Conservation (phyloP, 2,113 vertebrate genomes). For the human (Homo sapiens) region GRCh38 chr16:65851001-65851500, state of each 20-base stretch:
- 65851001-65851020: neutral
- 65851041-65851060: neutral
- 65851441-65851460: neutral
- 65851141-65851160: neutral
- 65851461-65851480: conserved; percentile 17
- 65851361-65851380: neutral
- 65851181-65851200: neutral
- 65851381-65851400: conserved; percentile 16
- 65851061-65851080: neutral
- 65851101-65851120: neutral
- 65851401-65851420: neutral
- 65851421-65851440: conserved; percentile 32
- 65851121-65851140: neutral
- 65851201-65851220: neutral
- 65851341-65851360: neutral
- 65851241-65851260: neutral
- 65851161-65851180: neutral
- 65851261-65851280: neutral
- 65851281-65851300: neutral
- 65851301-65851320: neutral
- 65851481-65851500: neutral
- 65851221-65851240: neutral
- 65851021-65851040: neutral
- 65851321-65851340: neutral
- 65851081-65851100: neutral